Evolutionary conservation across 2,888 invertebrate genomes (phyloP), one percentile per base, ranked within the genome.

Genomic region (Actias luna): DNA sequence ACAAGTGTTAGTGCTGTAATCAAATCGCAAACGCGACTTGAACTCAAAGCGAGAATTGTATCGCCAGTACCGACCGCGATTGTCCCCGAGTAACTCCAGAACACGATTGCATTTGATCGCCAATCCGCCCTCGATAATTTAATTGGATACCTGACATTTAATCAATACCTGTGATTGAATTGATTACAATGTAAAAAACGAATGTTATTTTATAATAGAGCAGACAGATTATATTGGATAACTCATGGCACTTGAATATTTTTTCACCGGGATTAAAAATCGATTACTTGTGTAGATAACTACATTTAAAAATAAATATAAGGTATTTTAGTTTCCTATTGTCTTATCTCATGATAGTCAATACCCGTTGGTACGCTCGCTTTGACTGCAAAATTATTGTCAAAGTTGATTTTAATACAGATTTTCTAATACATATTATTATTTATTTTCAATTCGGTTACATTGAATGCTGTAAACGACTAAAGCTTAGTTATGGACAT

Each of bases 71-170:
- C 76, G 69, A 66, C 73, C 25, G 25, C 76, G 69, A 67, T 73
- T 25, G 25, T 22, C 8, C 46, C 64, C 65, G 64, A 62, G 67
- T 69, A 73, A 66, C 73, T 75, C 70, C 71, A 75, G 78, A 82
- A 69, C 75, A 77, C 81, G 73, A 75, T 74, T 71, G 73, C 69
- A 69, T 72, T 74, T 77, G 80, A 77, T 78, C 77, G 77, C 69
- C 80, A 78, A 80, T 80, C 76, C 79, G 73, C 76, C 72, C 73
- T 73, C 82, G 82, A 88, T 89, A 87, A 87, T 89, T 87, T 89
- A 89, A 91, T 89, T 89, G 89, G 87, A 80, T 83, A 84, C 80
- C 84, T 88, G 89, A 89, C 85, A 86, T 88, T 88, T 90, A 89
- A 89, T 89, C 89, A 89, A 89, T 87, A 85, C 82, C 73, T 76